Evolutionary conservation across 2,113 vertebrate species (phyloP).

Genomic region (Corythornis madagascariensis): DNA sequence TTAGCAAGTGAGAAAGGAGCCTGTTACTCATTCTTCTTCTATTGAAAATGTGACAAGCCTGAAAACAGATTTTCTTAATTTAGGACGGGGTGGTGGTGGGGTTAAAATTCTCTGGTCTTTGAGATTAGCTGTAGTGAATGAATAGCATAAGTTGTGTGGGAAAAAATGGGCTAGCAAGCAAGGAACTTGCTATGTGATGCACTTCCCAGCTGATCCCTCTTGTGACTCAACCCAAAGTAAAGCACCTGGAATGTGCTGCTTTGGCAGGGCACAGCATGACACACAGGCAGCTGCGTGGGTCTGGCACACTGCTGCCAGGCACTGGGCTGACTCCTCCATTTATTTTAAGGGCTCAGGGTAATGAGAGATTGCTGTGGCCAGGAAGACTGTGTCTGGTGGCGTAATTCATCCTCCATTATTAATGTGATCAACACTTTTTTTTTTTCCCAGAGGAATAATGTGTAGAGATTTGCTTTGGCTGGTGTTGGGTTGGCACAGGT

Average conservation of each 20-base stretch:
- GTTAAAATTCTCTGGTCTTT: constrained; percentile 30
- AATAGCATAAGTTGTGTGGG: constrained; percentile 33
- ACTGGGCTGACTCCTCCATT: neutral
- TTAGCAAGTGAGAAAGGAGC: constrained; percentile 5
- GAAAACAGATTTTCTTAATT: constrained; percentile 24
- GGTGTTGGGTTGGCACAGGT: constrained; percentile 15
- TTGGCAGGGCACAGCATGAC: neutral
- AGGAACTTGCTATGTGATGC: neutral
- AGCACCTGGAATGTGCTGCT: constrained; percentile 39
- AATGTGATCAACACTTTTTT: neutral
- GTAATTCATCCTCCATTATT: neutral
- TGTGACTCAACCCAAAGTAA: constrained; percentile 3
- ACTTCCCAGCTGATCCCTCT: neutral
- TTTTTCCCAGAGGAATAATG: neutral
- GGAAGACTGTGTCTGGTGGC: neutral
- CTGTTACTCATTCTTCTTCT: constrained; percentile 17
- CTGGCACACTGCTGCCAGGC: neutral
- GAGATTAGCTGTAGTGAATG: constrained; percentile 9
- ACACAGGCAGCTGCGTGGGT: neutral
- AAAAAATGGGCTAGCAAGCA: neutral
- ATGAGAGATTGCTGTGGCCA: constrained; percentile 38
- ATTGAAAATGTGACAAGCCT: constrained; percentile 34
- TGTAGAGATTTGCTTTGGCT: constrained; percentile 1
- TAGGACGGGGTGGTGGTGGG: neutral
- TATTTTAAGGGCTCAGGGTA: constrained; percentile 31